These are phyloP conservation scores for Harpagoxenus sublaevis DNA, from an alignment of 2,888 invertebrate species.

Conservation along the genomic window DNA sequence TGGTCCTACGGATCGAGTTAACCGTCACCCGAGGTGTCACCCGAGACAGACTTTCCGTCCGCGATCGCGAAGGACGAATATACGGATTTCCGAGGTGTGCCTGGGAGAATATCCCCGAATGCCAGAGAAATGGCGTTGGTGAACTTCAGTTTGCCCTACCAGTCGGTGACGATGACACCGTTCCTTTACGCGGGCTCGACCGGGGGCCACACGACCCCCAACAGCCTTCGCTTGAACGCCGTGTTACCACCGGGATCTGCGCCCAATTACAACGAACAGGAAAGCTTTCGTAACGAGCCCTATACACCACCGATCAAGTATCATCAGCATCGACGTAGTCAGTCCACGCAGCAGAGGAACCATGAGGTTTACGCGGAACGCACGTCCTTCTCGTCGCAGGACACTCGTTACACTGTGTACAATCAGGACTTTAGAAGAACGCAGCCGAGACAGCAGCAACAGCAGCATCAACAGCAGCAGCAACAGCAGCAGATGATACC, in stretches of 20 bases:
- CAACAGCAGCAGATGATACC: slow-evolving; percentile 65
- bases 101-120: background rate
- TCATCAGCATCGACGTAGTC: slow-evolving; percentile 75
- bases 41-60: background rate
- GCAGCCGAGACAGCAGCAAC: slow-evolving; percentile 74
- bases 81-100: background rate
- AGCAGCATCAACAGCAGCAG: slow-evolving; percentile 70
- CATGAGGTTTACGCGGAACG: slow-evolving; percentile 61
- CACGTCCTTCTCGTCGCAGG: slow-evolving; percentile 74
- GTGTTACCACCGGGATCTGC: slow-evolving; percentile 78
- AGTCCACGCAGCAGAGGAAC: slow-evolving; percentile 54
- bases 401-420: slow-evolving; percentile 78
- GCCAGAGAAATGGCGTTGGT: slow-evolving; percentile 81
- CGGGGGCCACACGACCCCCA: slow-evolving; percentile 75
- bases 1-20: slow-evolving; percentile 44
- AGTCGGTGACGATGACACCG: slow-evolving; percentile 81
- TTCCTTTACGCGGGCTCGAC: slow-evolving; percentile 79
- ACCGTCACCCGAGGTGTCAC: slow-evolving; percentile 39
- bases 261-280: slow-evolving; percentile 75
- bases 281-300: slow-evolving; percentile 79
- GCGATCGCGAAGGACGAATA: background rate
- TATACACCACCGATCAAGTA: slow-evolving; percentile 79
- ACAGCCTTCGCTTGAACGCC: slow-evolving; percentile 80
- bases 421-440: slow-evolving; percentile 79
- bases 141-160: slow-evolving; percentile 84